phyloP scores from a whole-genome alignment of 2,797 vertebrate genomes.

The Hapalemur alaotrensis region DNA sequence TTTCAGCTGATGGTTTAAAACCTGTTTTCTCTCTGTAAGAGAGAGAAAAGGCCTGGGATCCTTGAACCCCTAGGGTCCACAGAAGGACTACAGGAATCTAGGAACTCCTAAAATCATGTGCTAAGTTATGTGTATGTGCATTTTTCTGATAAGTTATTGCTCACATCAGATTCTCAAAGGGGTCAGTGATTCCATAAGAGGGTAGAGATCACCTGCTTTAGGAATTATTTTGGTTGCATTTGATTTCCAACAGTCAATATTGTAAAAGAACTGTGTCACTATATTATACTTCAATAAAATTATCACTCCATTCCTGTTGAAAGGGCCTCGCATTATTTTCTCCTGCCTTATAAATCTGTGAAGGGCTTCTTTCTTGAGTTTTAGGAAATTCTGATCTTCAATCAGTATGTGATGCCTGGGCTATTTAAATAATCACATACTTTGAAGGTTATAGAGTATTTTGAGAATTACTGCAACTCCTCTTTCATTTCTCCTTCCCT shows the following conservation, averaged over 20 bases:
- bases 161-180: constrained; percentile 34
- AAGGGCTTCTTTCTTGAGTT: constrained; percentile 40
- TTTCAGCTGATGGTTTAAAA: constrained; percentile 36
- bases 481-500: neutral
- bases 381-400: constrained; percentile 42
- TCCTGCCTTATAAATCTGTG: constrained; percentile 32
- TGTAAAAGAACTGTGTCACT: constrained; percentile 7
- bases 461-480: constrained; percentile 19
- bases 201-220: neutral
- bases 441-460: constrained; percentile 25
- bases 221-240: constrained; percentile 48
- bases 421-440: constrained; percentile 31
- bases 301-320: neutral
- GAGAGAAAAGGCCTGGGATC: neutral
- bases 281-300: constrained; percentile 29
- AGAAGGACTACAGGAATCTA: neutral
- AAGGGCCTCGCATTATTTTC: neutral
- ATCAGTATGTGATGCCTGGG: neutral
- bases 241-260: neutral
- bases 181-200: constrained; percentile 24
- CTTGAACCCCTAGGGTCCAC: neutral
- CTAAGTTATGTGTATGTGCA: neutral
- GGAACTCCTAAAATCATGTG: constrained; percentile 13
- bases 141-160: constrained; percentile 50
- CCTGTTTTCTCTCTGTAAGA: constrained; percentile 17